Conservation (phyloP, 1,140 invertebrate species). For the Orchesella cincta region DNA sequence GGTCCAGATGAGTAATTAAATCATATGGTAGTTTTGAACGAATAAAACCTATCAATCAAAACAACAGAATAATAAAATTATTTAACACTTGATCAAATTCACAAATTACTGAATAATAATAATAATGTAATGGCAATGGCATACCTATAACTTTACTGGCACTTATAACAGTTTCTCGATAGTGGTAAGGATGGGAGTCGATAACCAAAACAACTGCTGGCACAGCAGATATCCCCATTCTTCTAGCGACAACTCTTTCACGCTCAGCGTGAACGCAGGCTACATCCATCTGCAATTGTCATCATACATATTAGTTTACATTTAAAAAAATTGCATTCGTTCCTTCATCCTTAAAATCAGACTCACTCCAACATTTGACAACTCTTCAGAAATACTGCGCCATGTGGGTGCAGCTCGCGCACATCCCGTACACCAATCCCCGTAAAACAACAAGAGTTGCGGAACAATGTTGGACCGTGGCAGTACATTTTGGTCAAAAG, state of each 20-base stretch:
- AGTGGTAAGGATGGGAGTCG: constrained; percentile 76
- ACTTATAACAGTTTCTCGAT: constrained; percentile 74
- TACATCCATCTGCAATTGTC: constrained; percentile 44
- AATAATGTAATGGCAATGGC: too few species aligned
- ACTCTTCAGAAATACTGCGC: constrained; percentile 48
- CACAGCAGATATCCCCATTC: constrained; percentile 75
- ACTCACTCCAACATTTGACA: constrained; percentile 44
- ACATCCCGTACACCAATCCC: constrained; percentile 49
- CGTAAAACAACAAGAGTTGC: constrained; percentile 49
- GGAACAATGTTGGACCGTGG: constrained; percentile 46
- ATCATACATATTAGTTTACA: not conserved
- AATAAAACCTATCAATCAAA: constrained; percentile 86
- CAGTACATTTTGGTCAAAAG: constrained; percentile 47
- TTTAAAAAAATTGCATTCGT: too few species aligned
- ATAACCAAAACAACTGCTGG: constrained; percentile 80
- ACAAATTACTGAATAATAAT: not conserved
- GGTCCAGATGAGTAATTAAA: constrained; percentile 70
- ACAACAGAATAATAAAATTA: constrained; percentile 50
- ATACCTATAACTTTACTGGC: constrained; percentile 76
- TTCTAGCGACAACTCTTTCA: constrained; percentile 71
- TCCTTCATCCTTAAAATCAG: constrained; percentile 7
- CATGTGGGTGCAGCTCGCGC: constrained; percentile 47
- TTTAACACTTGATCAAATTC: not conserved
- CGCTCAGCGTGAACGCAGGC: constrained; percentile 82
- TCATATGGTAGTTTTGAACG: constrained; percentile 80